Evolutionary conservation across 2,113 vertebrate species (phyloP), one percentile per base, ranked within the genome.

Genomic region (Notiomystis cincta): DNA sequence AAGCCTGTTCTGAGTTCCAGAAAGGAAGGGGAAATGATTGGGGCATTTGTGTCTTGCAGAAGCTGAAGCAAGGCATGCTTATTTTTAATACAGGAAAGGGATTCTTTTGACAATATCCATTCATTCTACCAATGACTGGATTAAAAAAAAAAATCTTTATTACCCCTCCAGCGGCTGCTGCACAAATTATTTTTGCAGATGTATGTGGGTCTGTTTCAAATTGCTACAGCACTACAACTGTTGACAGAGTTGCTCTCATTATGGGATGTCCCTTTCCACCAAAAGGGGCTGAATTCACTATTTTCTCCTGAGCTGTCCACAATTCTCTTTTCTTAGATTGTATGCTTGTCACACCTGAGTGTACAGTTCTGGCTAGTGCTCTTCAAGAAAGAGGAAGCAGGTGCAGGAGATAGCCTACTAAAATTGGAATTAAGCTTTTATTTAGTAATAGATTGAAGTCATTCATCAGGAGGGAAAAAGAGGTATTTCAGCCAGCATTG

Each of bases 131-230:
- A 80, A 73, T 70, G 79, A 73, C 76, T 73, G 67, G 75, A 87
- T 90, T 84, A 12, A 62, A 37, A 17, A 75, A 11, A 57, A 28
- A 56, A 48, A 44, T 12, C 82, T 92, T 94, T 96, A 95, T 93
- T 92, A 94, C 71, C 58, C 85, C 88, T 94, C 85, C 42, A 69
- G 88, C 83, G 94, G 78, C 80, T 75, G 79, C 83, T 82, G 44
- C 64, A 94, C 64, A 92, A 84, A 95, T 89, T 84, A 60, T 89
- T 97, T 96, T 95, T 84, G 80, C 96, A 97, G 95, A 93, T 92
- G 89, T 83, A 58, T 7, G 5, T 11, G 38, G 21, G 27, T 77
- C 94, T 95, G 67, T 67, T 86, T 95, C 69, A 89, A 92, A 81
- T 84, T 95, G 91, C 56, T 89, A 24, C 18, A 71, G 64, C 33